Evolutionary conservation across 2,888 invertebrate genomes (phyloP).

Genomic region (Synergus umbraculus): DNA sequence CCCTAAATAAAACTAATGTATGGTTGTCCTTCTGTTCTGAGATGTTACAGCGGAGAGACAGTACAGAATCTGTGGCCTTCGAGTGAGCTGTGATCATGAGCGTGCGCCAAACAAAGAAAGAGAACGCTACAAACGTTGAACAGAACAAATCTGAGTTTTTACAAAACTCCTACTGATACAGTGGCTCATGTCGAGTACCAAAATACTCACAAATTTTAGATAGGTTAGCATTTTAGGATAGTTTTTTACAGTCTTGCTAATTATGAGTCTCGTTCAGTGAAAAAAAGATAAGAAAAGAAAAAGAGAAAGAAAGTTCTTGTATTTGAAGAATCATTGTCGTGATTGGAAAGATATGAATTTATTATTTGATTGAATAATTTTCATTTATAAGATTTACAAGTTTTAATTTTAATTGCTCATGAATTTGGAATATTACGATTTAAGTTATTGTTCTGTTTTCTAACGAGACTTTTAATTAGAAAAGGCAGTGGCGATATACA

Average conservation of each 20-base stretch:
- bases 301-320: neutral
- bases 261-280: constrained; percentile 64
- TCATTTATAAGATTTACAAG: neutral
- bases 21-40: constrained; percentile 79
- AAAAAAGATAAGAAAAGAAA: constrained; percentile 5
- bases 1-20: constrained; percentile 77
- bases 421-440: neutral
- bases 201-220: constrained; percentile 71
- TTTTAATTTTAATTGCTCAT: neutral
- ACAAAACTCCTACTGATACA: constrained; percentile 72
- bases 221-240: constrained; percentile 77
- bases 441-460: neutral
- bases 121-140: constrained; percentile 76
- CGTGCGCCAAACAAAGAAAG: constrained; percentile 77
- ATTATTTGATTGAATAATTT: no score
- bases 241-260: constrained; percentile 66
- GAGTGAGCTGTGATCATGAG: constrained; percentile 77
- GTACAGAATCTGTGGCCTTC: constrained; percentile 78
- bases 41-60: constrained; percentile 79
- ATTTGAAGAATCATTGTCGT: neutral
- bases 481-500: constrained; percentile 70
- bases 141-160: constrained; percentile 75
- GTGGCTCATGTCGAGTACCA: constrained; percentile 72
- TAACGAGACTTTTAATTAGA: constrained; percentile 69
- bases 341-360: neutral